Evolutionary conservation across 30 jellyfish, hydroid and myxozoan species (phyloP).

Genomic region (Rhopilema esculentum): DNA sequence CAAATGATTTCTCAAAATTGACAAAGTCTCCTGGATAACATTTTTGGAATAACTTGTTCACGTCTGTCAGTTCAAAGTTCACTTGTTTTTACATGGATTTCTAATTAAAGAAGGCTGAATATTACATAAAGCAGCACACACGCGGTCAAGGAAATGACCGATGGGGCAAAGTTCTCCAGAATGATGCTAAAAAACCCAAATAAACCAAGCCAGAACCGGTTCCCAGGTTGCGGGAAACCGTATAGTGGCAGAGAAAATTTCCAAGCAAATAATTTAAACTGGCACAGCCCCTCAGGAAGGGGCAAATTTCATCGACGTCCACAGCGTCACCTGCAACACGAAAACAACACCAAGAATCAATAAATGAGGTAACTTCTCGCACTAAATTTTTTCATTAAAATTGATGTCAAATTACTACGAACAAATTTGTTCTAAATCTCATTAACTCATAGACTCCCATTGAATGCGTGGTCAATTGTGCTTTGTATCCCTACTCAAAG

Average conservation of each 20-base stretch:
- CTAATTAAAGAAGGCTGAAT: conserved; percentile 8
- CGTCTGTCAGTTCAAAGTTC: not conserved
- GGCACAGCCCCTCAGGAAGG: too few species aligned
- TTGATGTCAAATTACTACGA: not conserved
- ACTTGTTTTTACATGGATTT: not conserved
- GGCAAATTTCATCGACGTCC: not conserved
- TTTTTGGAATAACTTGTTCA: not conserved
- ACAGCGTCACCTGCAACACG: not conserved
- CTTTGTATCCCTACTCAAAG: not conserved
- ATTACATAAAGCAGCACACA: not conserved
- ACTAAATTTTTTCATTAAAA: conserved; percentile 19
- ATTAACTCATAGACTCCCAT: not conserved
- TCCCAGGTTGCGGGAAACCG: too few species aligned
- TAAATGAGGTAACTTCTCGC: conserved; percentile 13
- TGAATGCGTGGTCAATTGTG: not conserved
- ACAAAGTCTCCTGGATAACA: not conserved
- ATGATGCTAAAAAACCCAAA: not conserved
- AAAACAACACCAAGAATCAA: not conserved
- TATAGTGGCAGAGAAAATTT: too few species aligned
- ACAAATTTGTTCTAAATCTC: not conserved
- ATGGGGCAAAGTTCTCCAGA: not conserved
- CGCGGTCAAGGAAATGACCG: not conserved
- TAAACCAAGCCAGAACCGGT: too few species aligned
- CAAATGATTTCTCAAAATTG: not conserved
- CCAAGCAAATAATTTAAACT: too few species aligned